Conservation (phyloP, 2,797 vertebrate genomes). For the Nannoperca australis region DNA sequence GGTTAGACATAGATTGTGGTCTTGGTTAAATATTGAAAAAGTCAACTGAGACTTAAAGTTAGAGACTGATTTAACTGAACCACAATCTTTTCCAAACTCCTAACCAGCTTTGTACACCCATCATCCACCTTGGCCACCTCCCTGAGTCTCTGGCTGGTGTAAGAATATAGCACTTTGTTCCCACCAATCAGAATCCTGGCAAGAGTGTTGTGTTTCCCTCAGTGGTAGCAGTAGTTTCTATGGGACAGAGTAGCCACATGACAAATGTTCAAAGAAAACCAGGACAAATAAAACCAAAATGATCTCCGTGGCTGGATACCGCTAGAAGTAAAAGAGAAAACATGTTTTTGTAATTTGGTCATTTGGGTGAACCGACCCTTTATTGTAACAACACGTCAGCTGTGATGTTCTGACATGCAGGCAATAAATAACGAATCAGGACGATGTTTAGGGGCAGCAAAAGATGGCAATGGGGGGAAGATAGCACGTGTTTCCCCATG, state of each 20-base stretch:
- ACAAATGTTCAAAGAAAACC: background rate
- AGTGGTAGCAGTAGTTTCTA: background rate
- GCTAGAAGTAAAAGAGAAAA: background rate
- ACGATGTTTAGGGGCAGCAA: constrained; percentile 33
- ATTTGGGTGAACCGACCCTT: constrained; percentile 31
- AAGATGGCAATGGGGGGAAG: constrained; percentile 37
- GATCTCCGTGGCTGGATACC: background rate
- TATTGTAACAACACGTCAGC: constrained; percentile 6
- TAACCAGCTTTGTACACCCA: background rate
- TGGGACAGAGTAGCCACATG: background rate
- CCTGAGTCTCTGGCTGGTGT: background rate
- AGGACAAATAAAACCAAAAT: background rate
- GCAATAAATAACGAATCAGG: constrained; percentile 48
- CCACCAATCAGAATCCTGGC: background rate
- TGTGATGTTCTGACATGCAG: constrained; percentile 29
- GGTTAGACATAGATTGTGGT: background rate
- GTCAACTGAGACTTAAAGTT: background rate
- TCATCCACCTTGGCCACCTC: background rate
- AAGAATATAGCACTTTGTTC: background rate
- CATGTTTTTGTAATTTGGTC: background rate
- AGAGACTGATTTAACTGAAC: background rate
- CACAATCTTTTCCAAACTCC: background rate
- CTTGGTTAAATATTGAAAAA: background rate
- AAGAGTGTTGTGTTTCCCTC: background rate
- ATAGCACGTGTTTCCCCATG: constrained; percentile 25